Percentiles rank a stretch among this genome's conserved stretches.
phyloP scores from a whole-genome alignment of 2,797 vertebrate species.

The Carapus acus region DNA sequence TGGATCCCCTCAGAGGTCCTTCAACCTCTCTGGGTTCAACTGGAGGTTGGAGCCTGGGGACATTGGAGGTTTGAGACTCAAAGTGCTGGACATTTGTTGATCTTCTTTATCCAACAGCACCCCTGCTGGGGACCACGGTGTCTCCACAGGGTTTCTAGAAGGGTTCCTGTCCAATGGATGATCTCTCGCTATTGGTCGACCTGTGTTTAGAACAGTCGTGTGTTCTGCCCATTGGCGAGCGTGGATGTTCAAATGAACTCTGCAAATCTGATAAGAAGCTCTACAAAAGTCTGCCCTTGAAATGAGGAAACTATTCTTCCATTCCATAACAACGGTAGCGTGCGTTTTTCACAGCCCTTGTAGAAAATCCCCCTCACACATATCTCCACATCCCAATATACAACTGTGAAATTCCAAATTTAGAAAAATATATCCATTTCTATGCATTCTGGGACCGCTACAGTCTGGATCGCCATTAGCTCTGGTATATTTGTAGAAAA shows the following conservation, averaged over 20 bases:
- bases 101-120: slow-evolving; percentile 35
- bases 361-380: slow-evolving; percentile 23
- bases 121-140: slow-evolving; percentile 34
- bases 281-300: slow-evolving; percentile 19
- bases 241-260: too few relatives aligned
- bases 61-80: too few relatives aligned
- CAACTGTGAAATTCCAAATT: slow-evolving; percentile 10
- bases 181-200: neutral
- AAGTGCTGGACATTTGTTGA: too few relatives aligned
- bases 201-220: too few relatives aligned
- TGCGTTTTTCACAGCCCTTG: slow-evolving; percentile 53
- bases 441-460: slow-evolving; percentile 44
- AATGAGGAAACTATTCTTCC: slow-evolving; percentile 1
- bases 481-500: slow-evolving; percentile 37
- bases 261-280: slow-evolving; percentile 4
- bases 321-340: slow-evolving; percentile 12
- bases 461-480: slow-evolving; percentile 35
- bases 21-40: too few relatives aligned
- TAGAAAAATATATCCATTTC: neutral
- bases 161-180: neutral
- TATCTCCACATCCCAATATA: slow-evolving; percentile 23
- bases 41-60: too few relatives aligned
- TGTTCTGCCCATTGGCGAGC: too few relatives aligned
- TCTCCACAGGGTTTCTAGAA: slow-evolving; percentile 26
- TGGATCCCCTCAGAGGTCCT: too few relatives aligned